A percentile compares a stretch with the other conserved stretches of the same genome.
phyloP scores from a whole-genome alignment of 64 coral and sea anemone genomes.

The Platygyra sinensis region DNA sequence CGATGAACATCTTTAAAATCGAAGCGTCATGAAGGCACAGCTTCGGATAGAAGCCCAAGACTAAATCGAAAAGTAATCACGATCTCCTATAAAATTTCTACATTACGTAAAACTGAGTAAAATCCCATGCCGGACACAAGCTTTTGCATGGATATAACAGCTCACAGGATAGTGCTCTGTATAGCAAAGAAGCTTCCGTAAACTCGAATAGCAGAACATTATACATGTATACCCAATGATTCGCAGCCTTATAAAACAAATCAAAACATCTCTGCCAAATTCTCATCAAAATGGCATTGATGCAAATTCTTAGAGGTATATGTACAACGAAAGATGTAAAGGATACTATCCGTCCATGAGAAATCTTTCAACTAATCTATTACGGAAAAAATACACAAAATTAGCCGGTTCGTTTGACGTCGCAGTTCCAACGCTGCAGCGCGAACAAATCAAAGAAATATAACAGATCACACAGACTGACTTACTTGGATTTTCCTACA shows the following conservation, averaged over 20 bases:
- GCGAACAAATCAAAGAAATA: background rate
- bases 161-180: background rate
- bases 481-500: slow-evolving; percentile 99
- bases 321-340: slow-evolving; percentile 41
- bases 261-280: background rate
- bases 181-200: slow-evolving; percentile 19
- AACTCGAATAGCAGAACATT: background rate
- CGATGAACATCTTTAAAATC: no score
- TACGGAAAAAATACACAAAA: slow-evolving; percentile 15
- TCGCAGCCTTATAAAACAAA: background rate
- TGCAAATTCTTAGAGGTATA: background rate
- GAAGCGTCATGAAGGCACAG: no score
- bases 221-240: background rate
- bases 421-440: background rate
- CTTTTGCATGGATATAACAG: background rate
- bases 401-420: slow-evolving; percentile 9
- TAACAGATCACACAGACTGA: background rate
- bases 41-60: no score
- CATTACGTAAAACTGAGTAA: no score
- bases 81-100: no score
- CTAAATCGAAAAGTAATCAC: no score
- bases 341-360: slow-evolving; percentile 99
- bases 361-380: slow-evolving; percentile 96
- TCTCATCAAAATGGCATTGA: background rate
- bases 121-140: background rate